Conservation (phyloP, 2,888 invertebrate species). For the Standfussiana lucernea region DNA sequence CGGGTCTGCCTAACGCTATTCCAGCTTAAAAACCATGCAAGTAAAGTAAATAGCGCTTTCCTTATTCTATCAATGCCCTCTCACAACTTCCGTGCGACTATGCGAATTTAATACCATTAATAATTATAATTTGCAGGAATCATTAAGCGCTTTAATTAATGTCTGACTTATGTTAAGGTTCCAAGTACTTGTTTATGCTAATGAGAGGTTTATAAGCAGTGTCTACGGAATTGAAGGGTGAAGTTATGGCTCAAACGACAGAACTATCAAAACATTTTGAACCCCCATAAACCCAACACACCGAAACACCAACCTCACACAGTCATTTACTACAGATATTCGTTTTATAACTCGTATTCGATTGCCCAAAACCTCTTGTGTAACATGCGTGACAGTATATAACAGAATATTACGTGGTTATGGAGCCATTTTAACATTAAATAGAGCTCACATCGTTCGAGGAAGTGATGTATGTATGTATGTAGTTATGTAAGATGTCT, state of each 20-base stretch:
- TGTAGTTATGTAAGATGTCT: slow-evolving; percentile 32
- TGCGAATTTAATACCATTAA: too few relatives aligned
- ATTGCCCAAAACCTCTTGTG: slow-evolving; percentile 36
- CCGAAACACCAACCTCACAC: neutral
- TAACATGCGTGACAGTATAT: slow-evolving; percentile 53
- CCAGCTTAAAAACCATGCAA: too few relatives aligned
- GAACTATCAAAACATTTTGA: neutral
- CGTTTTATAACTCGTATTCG: slow-evolving; percentile 30
- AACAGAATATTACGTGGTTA: slow-evolving; percentile 41
- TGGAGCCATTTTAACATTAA: slow-evolving; percentile 45
- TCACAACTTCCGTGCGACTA: too few relatives aligned
- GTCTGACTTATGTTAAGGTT: neutral
- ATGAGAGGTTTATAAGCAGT: neutral
- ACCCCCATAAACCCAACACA: neutral
- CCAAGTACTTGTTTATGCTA: neutral
- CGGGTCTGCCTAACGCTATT: too few relatives aligned
- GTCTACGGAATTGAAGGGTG: neutral
- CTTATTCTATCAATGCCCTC: too few relatives aligned
- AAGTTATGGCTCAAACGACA: neutral
- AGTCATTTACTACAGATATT: slow-evolving; percentile 24
- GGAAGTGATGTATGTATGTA: slow-evolving; percentile 45
- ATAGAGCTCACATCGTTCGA: slow-evolving; percentile 21
- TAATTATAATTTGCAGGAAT: too few relatives aligned
- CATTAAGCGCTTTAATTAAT: too few relatives aligned
- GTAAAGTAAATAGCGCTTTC: too few relatives aligned